Base-by-base conservation (phyloP, 2,113 vertebrate genomes). In the Dinomys branickii region DNA sequence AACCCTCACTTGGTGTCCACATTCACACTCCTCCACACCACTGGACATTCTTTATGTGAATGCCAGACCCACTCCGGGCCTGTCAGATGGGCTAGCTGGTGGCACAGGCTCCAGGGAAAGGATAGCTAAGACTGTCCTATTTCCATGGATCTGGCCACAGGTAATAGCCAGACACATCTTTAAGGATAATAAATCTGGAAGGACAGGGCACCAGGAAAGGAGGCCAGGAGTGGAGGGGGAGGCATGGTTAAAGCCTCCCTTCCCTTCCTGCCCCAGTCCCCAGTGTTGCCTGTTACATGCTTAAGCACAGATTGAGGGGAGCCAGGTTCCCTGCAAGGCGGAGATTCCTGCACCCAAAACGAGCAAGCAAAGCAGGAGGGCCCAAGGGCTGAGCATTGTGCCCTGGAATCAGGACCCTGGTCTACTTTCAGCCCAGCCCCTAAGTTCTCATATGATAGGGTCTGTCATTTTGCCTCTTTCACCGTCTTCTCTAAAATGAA, bases 401-500 rank as follows among this genome's bases (percentile, higher is more conserved):
- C 50, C 65, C 30, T 65, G 58, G 56, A 90, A 95, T 85, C 35
- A 63, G 30, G 63, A 38, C 65, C 96, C 10, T 0, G 22, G 56
- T 91, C 94, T 97, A 93, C 94, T 97, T 97, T 88, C 81, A 82
- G 77, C 63, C 26, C 26, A 44, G 81, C 82, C 3, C 0, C 77
- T 90, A 47, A 92, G 58, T 94, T 94, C 88, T 88, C 84, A 58
- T 69, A 52, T 88, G 90, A 97, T 69, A 61, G 54, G 61, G 35
- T 95, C 67, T 85, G 38, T 94, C 92, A 97, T 96, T 96, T 96
- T 71, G 84, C 71, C 44, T 96, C 35, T 92, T 88, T 65, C 52
- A 41, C 67, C 61, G 30, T 95, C 35, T 88, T 90, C 88, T 93
- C 85, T 95, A 95, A 97, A 96, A 90, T 52, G 88, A 97, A 95